Evolutionary conservation across 2,888 invertebrate species (phyloP), one percentile per base, ranked within the genome.

Genomic region (Campaea margaritaria): DNA sequence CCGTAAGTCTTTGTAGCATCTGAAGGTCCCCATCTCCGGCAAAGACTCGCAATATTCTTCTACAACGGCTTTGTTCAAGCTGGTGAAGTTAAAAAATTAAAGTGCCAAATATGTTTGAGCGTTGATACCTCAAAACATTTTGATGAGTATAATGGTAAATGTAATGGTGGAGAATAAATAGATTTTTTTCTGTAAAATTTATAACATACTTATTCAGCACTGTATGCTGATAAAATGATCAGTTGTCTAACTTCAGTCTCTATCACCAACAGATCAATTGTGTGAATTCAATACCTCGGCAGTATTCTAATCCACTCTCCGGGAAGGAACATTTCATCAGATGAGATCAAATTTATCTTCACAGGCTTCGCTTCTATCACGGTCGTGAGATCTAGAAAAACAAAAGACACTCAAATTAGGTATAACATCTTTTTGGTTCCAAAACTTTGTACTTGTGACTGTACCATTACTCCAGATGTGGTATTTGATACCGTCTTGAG

Each of bases 1-100:
- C 61, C 90, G 86, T 66, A 93, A 74, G 70, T 93, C 93, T 70
- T 91, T 90, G 65, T 90, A 93, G 39, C 75, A 79, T 62, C 82
- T 87, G 67, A 93, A 93, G 65, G 74, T 81, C 34, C 83, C 82
- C 0, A 69, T 65, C 57, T 74, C 61, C 0, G 89, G 86, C 48
- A 89, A 65, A 4, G 60, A 52, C 31, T 83, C 80, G 47, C 64
- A 72, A 64, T 69, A 72, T 15, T 89, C 85, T 65, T 88, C 86
- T 12, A 91, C 69, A 0, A 79, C 69, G 13, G 90, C 91, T 72
- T 89, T 88, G 64, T 88, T 87, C 41, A 91, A 75, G 67, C 91
- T 61, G 31, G 7, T 10, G 4, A 31, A 9, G n/a, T n/a, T n/a
- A 31, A 31, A 31, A 31, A 7, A 31, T 7, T 9, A 31, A 31